These are phyloP conservation scores for Clarias macrocephalus DNA, from an alignment of 2,113 vertebrate genomes.

Conservation along the genomic window DNA sequence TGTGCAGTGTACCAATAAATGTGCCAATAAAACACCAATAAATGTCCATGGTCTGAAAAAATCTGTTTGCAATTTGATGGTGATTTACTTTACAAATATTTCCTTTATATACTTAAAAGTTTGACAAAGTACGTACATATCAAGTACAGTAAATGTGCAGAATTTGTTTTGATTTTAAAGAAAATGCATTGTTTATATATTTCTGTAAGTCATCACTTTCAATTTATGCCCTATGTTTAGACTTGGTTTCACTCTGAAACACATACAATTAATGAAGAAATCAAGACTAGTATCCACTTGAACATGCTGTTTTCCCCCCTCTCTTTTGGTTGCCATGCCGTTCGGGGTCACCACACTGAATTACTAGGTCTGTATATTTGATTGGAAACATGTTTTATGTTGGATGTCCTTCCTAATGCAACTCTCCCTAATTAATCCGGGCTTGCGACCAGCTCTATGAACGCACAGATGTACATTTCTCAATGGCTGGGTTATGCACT, in stretches of 20 bases:
- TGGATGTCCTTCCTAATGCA: too few relatives aligned
- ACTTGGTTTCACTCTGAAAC: neutral
- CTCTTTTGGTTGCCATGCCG: too few relatives aligned
- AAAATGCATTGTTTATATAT: neutral
- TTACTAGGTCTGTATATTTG: too few relatives aligned
- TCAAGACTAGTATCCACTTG: neutral
- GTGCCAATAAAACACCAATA: neutral
- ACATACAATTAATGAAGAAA: neutral
- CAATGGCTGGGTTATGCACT: neutral
- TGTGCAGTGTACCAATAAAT: too few relatives aligned
- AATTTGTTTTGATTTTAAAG: neutral
- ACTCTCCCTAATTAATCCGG: too few relatives aligned
- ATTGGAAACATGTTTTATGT: too few relatives aligned
- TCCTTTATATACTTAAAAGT: neutral
- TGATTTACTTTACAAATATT: neutral
- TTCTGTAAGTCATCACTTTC: neutral
- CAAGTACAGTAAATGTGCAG: neutral
- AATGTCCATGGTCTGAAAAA: neutral
- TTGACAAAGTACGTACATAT: neutral
- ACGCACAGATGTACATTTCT: too few relatives aligned
- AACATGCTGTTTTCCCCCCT: neutral
- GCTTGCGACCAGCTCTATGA: too few relatives aligned
- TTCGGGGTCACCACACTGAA: too few relatives aligned
- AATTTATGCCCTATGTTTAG: neutral
- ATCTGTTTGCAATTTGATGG: neutral